Evolutionary conservation across 2,888 invertebrate species (phyloP), one percentile per base, ranked within the genome.

Genomic region (Brachynemurus nebulosus): DNA sequence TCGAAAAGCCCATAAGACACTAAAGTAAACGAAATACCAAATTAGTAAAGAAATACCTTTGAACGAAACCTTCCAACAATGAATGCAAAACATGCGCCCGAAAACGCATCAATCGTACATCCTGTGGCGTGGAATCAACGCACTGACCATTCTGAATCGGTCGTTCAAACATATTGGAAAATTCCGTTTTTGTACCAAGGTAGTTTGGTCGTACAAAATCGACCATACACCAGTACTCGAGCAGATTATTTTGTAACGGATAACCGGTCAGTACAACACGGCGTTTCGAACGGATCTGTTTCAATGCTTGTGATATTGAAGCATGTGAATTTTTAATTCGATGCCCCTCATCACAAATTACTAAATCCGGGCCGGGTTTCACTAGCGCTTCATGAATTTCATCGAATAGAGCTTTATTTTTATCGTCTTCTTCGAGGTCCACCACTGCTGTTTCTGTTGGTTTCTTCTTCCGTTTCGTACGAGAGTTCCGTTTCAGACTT

Each of bases 111-210:
- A 97, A 68, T 53, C 90, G 75, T 47, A 90, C 85, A 61, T 98
- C 98, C 54, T 86, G 80, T 0, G 89, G 86, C 0, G 96, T 97
- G 14, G 92, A 93, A 64, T 98, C 97, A 27, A 90, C 85, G 64
- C 96, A 97, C 65, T 96, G 96, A 0, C 97, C 98, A 62, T 97
- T 97, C 65, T 90, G 92, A 54, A 98, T 98, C 0, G 98, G 98
- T 11, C 95, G 72, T 61, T 97, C 97, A 62, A 98, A 98, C 93
- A 96, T 96, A 62, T 96, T 95, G 57, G 88, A 85, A 63, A 98
- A 98, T 64, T 97, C 95, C 0, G 91, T 89, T 63, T 93, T 91
- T 17, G 89, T 89, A 47, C 97, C 98, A 30, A 98, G 73, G 65
- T 92, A 97, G 67, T 93, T 95, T 0, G 98, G 98, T 17, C 97